Base-by-base conservation (phyloP, 2,888 invertebrate species). In the Mythimna loreyi region DNA sequence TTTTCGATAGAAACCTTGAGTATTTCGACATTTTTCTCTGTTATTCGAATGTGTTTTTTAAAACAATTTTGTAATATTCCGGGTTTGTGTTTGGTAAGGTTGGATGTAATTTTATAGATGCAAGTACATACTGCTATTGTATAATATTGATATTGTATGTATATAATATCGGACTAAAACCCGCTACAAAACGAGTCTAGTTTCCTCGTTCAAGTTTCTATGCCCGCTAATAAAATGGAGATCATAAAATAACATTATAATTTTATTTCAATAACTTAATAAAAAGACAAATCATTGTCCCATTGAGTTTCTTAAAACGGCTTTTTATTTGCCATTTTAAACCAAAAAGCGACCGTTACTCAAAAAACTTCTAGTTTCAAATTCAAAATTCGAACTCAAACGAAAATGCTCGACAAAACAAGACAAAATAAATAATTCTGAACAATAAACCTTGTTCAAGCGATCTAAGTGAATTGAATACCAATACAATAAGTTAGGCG, bases 401-500 rank as follows among this genome's bases (percentile, higher is more conserved):
- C 11, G 45, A 3, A 21, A 16, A 61, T 4, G 59, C 3, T 0
- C 9, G 43, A 55, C 8, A 59, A 69, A 60, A 69, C 40, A 59
- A 56, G 57, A 30, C 21, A 73, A 59, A 72, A 82, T 77, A 80
- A 85, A 85, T 74, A 83, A 79, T 67, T 64, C 70, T 21, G 23
- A 33, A 64, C 45, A 33, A 64, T 55, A 62, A 78, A 75, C 75
- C 73, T 72, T 66, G 72, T 78, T 71, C 53, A 61, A 64, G 62
- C 64, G 71, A 63, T 61, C 66, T 73, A 75, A 81, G 75, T 85
- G 84, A 85, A 85, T 83, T 82, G 77, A 84, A 85, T 84, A 81
- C 85, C 84, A 87, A 90, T 88, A 89, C 89, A 87, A 86, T 88
- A 88, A 86, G 88, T 86, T 87, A 88, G 89, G 87, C 85, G 87